Percentiles rank a stretch among this genome's conserved stretches.
These are phyloP conservation scores for Geodia barretti DNA, from an alignment of 37 sponge, comb jelly and placozoan species.

Conservation along the genomic window DNA sequence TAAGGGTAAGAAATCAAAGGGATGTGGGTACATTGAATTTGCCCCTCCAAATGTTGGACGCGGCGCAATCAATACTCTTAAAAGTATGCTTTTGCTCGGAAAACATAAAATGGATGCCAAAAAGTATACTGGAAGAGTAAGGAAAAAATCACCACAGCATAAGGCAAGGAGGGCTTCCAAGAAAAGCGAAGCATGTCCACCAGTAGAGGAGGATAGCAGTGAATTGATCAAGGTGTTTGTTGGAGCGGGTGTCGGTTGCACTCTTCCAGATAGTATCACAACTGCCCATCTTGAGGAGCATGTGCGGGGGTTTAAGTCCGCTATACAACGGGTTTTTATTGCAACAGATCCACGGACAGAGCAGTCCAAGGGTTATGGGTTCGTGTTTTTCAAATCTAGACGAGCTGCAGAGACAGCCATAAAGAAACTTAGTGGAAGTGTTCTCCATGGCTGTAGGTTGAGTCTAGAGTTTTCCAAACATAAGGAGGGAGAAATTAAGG, in stretches of 20 bases:
- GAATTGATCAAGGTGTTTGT: background rate
- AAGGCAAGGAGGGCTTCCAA: background rate
- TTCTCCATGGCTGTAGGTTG: slow-evolving; percentile 15
- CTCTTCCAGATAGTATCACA: slow-evolving; percentile 17
- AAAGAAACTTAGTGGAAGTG: background rate
- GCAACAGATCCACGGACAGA: slow-evolving; percentile 13
- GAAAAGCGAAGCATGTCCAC: too few species aligned
- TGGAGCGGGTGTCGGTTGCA: slow-evolving; percentile 4
- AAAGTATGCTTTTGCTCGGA: slow-evolving; percentile 20
- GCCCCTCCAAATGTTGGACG: slow-evolving; percentile 14
- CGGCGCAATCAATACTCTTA: background rate
- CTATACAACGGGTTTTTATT: slow-evolving; percentile 4
- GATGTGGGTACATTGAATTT: background rate
- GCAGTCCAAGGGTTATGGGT: slow-evolving; percentile 37
- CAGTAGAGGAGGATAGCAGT: background rate
- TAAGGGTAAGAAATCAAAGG: background rate
- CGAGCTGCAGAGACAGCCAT: slow-evolving; percentile 7
- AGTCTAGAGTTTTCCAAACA: background rate
- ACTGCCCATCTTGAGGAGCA: slow-evolving; percentile 31
- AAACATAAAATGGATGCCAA: slow-evolving; percentile 7
- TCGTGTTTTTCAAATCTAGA: slow-evolving; percentile 10
- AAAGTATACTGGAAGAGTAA: background rate
- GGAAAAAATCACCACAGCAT: background rate
- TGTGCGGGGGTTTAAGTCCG: background rate
- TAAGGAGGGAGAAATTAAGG: background rate